A percentile compares a stretch with the other conserved stretches of the same genome.
phyloP scores from a whole-genome alignment of 2,797 vertebrate species.

The Poeciliopsis infans region DNA sequence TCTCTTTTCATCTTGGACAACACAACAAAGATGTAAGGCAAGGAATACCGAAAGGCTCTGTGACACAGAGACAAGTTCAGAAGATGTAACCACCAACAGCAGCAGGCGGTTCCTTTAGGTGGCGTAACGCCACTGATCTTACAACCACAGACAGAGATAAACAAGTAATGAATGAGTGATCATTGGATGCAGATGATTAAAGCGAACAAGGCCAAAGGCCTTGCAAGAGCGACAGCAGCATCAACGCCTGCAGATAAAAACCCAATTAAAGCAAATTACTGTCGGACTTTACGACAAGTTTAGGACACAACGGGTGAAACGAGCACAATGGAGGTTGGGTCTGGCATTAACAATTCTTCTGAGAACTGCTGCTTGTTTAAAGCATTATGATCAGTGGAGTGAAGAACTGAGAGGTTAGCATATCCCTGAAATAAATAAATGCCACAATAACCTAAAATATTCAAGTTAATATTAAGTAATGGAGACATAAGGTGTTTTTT shows the following conservation, averaged over 20 bases:
- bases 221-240: neutral
- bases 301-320: neutral
- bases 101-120: neutral
- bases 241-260: neutral
- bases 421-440: neutral
- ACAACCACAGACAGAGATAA: neutral
- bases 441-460: neutral
- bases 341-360: neutral
- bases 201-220: neutral
- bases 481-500: neutral
- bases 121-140: neutral
- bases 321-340: neutral
- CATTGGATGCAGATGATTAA: neutral
- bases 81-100: neutral
- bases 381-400: neutral
- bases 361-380: neutral
- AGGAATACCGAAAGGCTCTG: neutral
- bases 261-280: neutral
- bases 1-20: slow-evolving; percentile 54
- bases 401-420: neutral
- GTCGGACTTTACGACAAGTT: neutral
- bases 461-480: neutral
- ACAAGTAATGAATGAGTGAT: neutral
- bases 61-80: neutral
- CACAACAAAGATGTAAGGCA: neutral